These are phyloP conservation scores for Triplophysa yarkandensis DNA, from an alignment of 2,797 vertebrate genomes.

Conservation along the genomic window DNA sequence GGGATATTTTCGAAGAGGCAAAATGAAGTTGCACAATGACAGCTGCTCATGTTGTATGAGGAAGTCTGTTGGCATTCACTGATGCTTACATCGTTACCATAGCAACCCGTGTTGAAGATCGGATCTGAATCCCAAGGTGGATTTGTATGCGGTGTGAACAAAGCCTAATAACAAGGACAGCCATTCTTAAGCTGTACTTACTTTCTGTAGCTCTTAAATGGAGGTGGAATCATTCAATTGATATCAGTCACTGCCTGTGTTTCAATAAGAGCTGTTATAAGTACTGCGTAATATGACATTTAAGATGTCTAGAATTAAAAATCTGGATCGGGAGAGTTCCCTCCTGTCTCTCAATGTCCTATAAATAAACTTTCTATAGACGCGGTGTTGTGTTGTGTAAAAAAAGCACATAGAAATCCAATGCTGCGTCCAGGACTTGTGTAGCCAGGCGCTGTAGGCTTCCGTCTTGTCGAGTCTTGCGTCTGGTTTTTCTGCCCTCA, in stretches of 20 bases:
- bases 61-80: background rate
- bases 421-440: constrained; percentile 22
- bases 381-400: constrained; percentile 45
- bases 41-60: background rate
- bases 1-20: background rate
- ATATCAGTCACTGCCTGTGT: constrained; percentile 56
- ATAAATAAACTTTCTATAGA: constrained; percentile 33
- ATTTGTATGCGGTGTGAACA: constrained; percentile 3
- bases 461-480: constrained; percentile 19
- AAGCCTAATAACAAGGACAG: constrained; percentile 10
- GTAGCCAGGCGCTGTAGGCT: constrained; percentile 35
- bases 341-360: constrained; percentile 33
- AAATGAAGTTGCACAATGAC: background rate
- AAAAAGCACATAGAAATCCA: constrained; percentile 50
- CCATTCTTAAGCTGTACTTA: constrained; percentile 10
- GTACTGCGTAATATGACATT: constrained; percentile 13
- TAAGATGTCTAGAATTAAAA: constrained; percentile 27
- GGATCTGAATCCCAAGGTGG: background rate
- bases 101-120: background rate
- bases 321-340: constrained; percentile 9
- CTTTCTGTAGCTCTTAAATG: constrained; percentile 31
- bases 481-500: constrained; percentile 30
- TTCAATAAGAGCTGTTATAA: constrained; percentile 38
- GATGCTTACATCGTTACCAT: background rate
- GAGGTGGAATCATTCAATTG: constrained; percentile 35